A percentile compares a stretch with the other conserved stretches of the same genome.
Evolutionary conservation across 2,797 vertebrate species (phyloP).

Genomic region (Falco naumanni): DNA sequence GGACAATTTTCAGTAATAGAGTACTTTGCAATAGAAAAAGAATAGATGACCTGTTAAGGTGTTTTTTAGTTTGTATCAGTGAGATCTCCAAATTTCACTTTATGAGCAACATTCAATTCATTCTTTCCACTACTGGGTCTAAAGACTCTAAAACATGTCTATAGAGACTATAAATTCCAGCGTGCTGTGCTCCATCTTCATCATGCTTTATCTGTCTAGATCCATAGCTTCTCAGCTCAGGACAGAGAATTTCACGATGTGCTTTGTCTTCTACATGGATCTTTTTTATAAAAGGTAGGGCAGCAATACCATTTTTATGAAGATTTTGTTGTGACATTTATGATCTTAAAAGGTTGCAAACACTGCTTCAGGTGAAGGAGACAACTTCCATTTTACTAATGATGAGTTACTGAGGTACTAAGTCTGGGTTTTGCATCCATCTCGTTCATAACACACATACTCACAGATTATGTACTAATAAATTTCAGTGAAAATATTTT

Average conservation of each 20-base stretch:
- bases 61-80: not conserved
- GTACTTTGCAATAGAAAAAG: not conserved
- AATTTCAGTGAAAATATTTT: not conserved
- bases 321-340: not conserved
- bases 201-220: not conserved
- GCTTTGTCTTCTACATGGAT: not conserved
- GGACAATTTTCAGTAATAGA: not conserved
- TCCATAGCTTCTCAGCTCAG: not conserved
- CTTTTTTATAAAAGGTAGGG: not conserved
- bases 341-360: not conserved
- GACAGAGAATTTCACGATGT: not conserved
- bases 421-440: not conserved
- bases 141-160: not conserved
- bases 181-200: not conserved
- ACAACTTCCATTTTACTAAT: not conserved
- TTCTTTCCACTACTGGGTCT: not conserved
- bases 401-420: not conserved
- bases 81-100: not conserved
- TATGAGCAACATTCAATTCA: not conserved
- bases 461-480: not conserved
- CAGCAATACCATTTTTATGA: not conserved
- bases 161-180: not conserved
- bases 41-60: not conserved
- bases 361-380: not conserved
- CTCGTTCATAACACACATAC: not conserved